These are phyloP conservation scores for Sebastes hopkinsi DNA, from an alignment of 2,797 vertebrate species.

Conservation along the genomic window DNA sequence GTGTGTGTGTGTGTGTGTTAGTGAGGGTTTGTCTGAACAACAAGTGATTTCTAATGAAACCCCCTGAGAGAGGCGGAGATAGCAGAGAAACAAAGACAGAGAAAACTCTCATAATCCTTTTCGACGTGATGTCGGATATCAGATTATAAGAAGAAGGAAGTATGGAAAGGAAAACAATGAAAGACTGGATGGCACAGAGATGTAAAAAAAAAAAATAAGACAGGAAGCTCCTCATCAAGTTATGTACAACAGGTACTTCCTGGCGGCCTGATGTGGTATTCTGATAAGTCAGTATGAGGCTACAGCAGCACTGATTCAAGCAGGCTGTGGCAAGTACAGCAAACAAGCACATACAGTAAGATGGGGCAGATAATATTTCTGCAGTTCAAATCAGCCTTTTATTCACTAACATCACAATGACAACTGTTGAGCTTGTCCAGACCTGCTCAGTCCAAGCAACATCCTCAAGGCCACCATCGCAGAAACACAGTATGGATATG, in stretches of 20 bases:
- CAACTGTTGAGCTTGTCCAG: slow-evolving; percentile 51
- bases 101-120: slow-evolving; percentile 19
- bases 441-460: slow-evolving; percentile 49
- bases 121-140: slow-evolving; percentile 5
- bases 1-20: slow-evolving; percentile 7
- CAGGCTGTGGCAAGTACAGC: slow-evolving; percentile 70
- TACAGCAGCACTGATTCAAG: slow-evolving; percentile 36
- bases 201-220: background rate
- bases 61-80: slow-evolving; percentile 48
- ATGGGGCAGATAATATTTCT: slow-evolving; percentile 64
- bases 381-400: slow-evolving; percentile 58
- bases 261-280: slow-evolving; percentile 52
- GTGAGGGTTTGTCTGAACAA: slow-evolving; percentile 77
- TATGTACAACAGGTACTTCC: slow-evolving; percentile 41
- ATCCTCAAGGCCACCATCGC: slow-evolving; percentile 22
- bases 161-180: slow-evolving; percentile 24
- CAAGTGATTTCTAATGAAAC: slow-evolving; percentile 82
- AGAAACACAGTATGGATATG: slow-evolving; percentile 12
- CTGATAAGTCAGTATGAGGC: slow-evolving; percentile 57
- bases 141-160: background rate
- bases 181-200: background rate
- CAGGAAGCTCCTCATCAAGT: slow-evolving; percentile 30
- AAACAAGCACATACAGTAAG: slow-evolving; percentile 48
- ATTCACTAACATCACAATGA: slow-evolving; percentile 58
- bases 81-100: slow-evolving; percentile 22